Percentiles rank a stretch among this genome's conserved stretches.
These are phyloP conservation scores for Pyrochroa serraticornis DNA, from an alignment of 2,888 invertebrate genomes.

Conservation along the genomic window DNA sequence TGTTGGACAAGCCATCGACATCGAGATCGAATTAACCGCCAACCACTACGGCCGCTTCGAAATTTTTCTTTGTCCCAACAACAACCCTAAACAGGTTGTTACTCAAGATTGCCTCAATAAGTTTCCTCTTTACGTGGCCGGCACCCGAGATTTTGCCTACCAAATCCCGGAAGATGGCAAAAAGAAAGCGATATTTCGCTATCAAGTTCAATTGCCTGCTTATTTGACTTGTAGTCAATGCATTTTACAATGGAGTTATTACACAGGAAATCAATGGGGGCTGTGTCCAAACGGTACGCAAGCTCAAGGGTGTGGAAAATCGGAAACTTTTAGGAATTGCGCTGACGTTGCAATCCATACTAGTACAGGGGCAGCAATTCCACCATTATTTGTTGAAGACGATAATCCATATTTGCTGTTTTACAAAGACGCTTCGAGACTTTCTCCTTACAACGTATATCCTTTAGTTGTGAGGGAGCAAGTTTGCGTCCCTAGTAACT, in stretches of 20 bases:
- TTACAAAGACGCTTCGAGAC: slow-evolving; percentile 71
- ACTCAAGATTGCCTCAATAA: slow-evolving; percentile 85
- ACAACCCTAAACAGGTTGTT: slow-evolving; percentile 77
- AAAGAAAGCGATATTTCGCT: slow-evolving; percentile 61
- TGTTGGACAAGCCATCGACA: slow-evolving; percentile 84
- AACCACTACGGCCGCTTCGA: slow-evolving; percentile 90
- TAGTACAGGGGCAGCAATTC: slow-evolving; percentile 74
- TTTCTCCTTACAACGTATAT: slow-evolving; percentile 68
- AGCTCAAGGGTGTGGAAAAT: slow-evolving; percentile 86
- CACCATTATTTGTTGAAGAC: slow-evolving; percentile 71
- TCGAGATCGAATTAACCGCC: slow-evolving; percentile 86
- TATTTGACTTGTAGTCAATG: slow-evolving; percentile 88
- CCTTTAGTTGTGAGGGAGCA: slow-evolving; percentile 82
- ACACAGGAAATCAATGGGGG: slow-evolving; percentile 94
- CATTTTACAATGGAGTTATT: slow-evolving; percentile 92
- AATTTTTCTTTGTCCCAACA: slow-evolving; percentile 84
- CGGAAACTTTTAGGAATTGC: slow-evolving; percentile 91
- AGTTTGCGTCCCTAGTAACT: slow-evolving; percentile 73
- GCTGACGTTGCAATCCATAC: slow-evolving; percentile 85
- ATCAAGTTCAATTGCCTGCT: slow-evolving; percentile 78
- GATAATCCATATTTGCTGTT: slow-evolving; percentile 79
- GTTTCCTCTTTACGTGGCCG: slow-evolving; percentile 75
- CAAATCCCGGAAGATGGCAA: slow-evolving; percentile 52
- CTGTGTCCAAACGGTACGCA: slow-evolving; percentile 84
- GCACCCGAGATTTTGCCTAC: slow-evolving; percentile 67